A percentile compares a stretch with the other conserved stretches of the same genome.
phyloP scores from a whole-genome alignment of 1,140 invertebrate species.

The Aphelinus atriplicis region DNA sequence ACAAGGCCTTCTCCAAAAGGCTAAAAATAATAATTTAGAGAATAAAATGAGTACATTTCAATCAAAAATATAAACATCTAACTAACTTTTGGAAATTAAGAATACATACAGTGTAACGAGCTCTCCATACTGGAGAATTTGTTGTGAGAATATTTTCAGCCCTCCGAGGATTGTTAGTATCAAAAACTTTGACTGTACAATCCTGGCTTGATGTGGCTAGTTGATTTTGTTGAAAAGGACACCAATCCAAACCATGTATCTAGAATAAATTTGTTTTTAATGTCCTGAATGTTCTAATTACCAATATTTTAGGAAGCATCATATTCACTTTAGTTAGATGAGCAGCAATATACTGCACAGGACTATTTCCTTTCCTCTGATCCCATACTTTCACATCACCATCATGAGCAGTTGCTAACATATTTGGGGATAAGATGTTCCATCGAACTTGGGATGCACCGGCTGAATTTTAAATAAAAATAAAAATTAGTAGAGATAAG shows the following conservation, averaged over 20 bases:
- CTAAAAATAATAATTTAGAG: constrained; percentile 58
- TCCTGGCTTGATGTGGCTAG: constrained; percentile 94
- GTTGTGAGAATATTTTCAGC: constrained; percentile 86
- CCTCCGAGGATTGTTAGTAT: constrained; percentile 83
- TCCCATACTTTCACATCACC: constrained; percentile 97
- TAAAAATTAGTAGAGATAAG: not conserved
- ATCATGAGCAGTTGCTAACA: constrained; percentile 93
- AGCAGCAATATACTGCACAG: constrained; percentile 92
- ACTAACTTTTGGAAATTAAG: constrained; percentile 16
- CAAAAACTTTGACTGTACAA: constrained; percentile 94
- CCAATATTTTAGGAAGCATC: not conserved
- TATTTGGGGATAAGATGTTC: constrained; percentile 84
- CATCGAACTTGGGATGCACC: constrained; percentile 94
- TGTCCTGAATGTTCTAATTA: too few species aligned
- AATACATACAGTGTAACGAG: constrained; percentile 81
- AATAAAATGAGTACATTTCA: not conserved
- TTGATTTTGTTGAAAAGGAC: constrained; percentile 83
- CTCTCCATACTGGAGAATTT: constrained; percentile 91
- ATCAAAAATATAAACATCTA: not conserved
- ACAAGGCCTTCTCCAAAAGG: constrained; percentile 93
- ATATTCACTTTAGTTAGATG: constrained; percentile 80
- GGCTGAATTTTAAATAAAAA: constrained; percentile 64
- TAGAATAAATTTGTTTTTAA: constrained; percentile 51
- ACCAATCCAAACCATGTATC: constrained; percentile 96
- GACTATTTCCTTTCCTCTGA: constrained; percentile 85